phyloP scores from a whole-genome alignment of 2,113 vertebrate species.

The Centropristis striata region DNA sequence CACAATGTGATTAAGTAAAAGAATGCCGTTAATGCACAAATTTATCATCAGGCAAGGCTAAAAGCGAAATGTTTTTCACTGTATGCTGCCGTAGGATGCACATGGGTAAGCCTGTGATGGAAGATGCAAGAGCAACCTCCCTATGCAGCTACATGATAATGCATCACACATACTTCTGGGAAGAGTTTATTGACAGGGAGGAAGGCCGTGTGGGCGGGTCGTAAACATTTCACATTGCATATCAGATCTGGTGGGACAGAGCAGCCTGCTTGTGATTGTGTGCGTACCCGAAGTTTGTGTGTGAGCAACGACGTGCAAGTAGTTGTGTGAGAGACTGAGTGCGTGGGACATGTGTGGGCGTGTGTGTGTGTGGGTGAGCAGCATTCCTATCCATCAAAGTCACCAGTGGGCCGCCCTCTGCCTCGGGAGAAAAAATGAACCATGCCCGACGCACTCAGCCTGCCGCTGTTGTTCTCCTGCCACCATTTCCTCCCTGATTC shows the following conservation, averaged over 20 bases:
- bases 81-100: conserved; percentile 63
- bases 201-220: conserved; percentile 76
- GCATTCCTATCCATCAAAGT: conserved; percentile 86
- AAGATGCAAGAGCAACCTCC: conserved; percentile 61
- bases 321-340: conserved; percentile 58
- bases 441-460: conserved; percentile 60
- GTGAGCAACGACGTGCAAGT: conserved; percentile 17
- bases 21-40: conserved; percentile 46
- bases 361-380: conserved; percentile 73
- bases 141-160: conserved; percentile 51
- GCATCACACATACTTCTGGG: conserved; percentile 77
- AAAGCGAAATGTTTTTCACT: conserved; percentile 20
- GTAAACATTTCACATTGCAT: conserved; percentile 79
- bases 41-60: conserved; percentile 58
- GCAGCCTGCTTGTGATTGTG: conserved; percentile 43
- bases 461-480: conserved; percentile 60
- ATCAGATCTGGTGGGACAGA: conserved; percentile 71
- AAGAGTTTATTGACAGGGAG: conserved; percentile 80
- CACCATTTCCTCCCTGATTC: conserved; percentile 79
- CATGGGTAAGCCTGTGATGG: conserved; percentile 70
- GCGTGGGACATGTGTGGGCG: conserved; percentile 81
- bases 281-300: conserved; percentile 32
- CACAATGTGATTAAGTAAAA: conserved; percentile 45
- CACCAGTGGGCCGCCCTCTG: conserved; percentile 75
- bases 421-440: conserved; percentile 79